These are phyloP conservation scores for Cryptocephalus moraei DNA, from an alignment of 2,888 invertebrate species.

Conservation along the genomic window DNA sequence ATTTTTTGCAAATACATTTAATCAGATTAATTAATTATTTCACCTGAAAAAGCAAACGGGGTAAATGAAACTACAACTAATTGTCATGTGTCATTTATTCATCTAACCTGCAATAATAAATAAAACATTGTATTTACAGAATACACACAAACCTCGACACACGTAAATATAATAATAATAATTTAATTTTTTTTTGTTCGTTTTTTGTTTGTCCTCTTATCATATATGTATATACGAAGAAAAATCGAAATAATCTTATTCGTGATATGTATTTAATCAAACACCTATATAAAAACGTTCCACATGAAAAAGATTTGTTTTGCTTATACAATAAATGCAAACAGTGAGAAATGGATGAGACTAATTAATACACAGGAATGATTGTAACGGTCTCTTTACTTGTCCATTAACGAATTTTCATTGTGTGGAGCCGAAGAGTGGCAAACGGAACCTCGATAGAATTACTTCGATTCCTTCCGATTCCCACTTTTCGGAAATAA, in stretches of 20 bases:
- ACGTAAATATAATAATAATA: constrained; percentile 24
- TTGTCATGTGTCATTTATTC: constrained; percentile 24
- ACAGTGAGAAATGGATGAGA: constrained; percentile 13
- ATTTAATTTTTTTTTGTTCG: too few relatives aligned
- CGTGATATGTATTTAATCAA: constrained; percentile 35
- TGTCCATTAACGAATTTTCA: too few relatives aligned
- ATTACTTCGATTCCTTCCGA: too few relatives aligned
- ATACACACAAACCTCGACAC: constrained; percentile 20
- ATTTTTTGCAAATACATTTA: too few relatives aligned
- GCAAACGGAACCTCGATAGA: too few relatives aligned
- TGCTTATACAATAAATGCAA: constrained; percentile 9
- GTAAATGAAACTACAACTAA: not conserved
- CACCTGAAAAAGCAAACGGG: too few relatives aligned
- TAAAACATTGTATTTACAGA: constrained; percentile 30
- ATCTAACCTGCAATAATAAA: constrained; percentile 26
- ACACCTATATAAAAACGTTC: constrained; percentile 33
- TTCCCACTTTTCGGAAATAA: too few relatives aligned
- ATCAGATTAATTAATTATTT: too few relatives aligned
- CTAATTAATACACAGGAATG: constrained; percentile 11
- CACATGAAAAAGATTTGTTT: constrained; percentile 25
- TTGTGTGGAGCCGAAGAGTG: too few relatives aligned
- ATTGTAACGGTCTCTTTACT: too few relatives aligned
- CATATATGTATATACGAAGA: constrained; percentile 1
- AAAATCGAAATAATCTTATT: constrained; percentile 28
- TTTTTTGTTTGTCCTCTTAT: too few relatives aligned